Conservation (phyloP, 2,888 invertebrate genomes). For the Lathronympha strigana region DNA sequence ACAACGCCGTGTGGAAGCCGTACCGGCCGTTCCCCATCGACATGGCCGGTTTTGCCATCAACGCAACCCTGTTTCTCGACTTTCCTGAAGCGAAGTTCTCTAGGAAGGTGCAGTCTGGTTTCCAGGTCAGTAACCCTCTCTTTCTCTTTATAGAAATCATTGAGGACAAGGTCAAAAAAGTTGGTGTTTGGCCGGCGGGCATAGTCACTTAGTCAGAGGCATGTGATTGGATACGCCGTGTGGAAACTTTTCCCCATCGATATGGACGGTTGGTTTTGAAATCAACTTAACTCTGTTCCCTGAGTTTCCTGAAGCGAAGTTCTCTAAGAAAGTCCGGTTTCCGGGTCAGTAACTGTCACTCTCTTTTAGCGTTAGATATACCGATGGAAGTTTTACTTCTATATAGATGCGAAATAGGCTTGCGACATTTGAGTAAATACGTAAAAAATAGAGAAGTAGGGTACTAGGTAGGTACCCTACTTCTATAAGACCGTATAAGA, state of each 20-base stretch:
- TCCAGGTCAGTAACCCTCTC: conserved; percentile 80
- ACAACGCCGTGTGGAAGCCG: conserved; percentile 93
- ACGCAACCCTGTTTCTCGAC: conserved; percentile 88
- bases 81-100: conserved; percentile 91
- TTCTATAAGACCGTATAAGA: too few relatives aligned
- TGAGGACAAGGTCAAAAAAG: conserved; percentile 57
- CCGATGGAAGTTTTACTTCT: too few relatives aligned
- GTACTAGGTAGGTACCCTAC: too few relatives aligned
- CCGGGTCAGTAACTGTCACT: conserved; percentile 76
- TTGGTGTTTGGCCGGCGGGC: conserved; percentile 98
- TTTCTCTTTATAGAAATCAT: background rate
- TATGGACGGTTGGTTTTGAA: conserved; percentile 99
- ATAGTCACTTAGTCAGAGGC: conserved; percentile 98
- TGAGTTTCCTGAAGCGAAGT: conserved; percentile 88
- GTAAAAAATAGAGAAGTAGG: too few relatives aligned
- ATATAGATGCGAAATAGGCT: too few relatives aligned
- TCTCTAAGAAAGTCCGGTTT: conserved; percentile 95
- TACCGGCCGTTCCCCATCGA: conserved; percentile 97
- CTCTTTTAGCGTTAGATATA: too few relatives aligned
- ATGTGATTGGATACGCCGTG: conserved; percentile 94
- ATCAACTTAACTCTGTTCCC: conserved; percentile 91
- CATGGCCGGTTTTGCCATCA: conserved; percentile 98
- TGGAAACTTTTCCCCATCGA: conserved; percentile 98
- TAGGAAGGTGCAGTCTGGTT: conserved; percentile 93
- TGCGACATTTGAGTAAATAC: too few relatives aligned